Evolutionary conservation across 2,888 invertebrate species (phyloP).

Genomic region (Chesias legatella): DNA sequence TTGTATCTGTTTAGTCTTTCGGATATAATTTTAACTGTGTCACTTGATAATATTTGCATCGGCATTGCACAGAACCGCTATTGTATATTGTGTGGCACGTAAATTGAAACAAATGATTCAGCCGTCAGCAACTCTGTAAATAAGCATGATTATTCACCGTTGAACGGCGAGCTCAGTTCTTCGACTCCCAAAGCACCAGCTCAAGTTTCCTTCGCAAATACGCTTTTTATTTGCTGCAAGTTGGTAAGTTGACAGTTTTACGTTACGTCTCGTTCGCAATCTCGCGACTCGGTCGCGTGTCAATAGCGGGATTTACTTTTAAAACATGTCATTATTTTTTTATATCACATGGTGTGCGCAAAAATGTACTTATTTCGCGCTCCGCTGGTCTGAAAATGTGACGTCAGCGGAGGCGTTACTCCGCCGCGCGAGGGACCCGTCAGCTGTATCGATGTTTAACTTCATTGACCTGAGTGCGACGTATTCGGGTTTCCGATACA

Average conservation of each 20-base stretch:
- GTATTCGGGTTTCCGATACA: conserved; percentile 14
- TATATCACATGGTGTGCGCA: conserved; percentile 72
- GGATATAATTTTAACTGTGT: too few relatives aligned
- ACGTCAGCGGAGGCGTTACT: conserved; percentile 66
- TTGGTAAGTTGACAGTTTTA: conserved; percentile 28
- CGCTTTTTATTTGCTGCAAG: conserved; percentile 21
- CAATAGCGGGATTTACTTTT: conserved; percentile 69
- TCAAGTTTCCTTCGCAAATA: conserved; percentile 22
- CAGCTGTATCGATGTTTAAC: conserved; percentile 25
- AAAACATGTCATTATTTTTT: conserved; percentile 77
- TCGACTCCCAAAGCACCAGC: conserved; percentile 17
- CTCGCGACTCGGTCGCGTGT: conserved; percentile 47
- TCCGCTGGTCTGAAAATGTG: conserved; percentile 78
- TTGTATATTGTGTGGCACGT: too few relatives aligned
- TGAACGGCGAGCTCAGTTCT: conserved; percentile 7
- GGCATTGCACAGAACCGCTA: too few relatives aligned
- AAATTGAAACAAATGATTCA: background rate
- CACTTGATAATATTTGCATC: too few relatives aligned
- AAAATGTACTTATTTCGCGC: conserved; percentile 80
- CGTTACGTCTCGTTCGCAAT: conserved; percentile 25
- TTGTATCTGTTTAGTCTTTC: too few relatives aligned
- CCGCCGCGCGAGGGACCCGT: conserved; percentile 24
- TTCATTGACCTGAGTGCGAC: conserved; percentile 16
- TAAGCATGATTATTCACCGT: background rate
- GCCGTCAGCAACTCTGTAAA: background rate